These are phyloP conservation scores for Cheilosia vulpina DNA, from an alignment of 2,888 invertebrate genomes.

Conservation along the genomic window DNA sequence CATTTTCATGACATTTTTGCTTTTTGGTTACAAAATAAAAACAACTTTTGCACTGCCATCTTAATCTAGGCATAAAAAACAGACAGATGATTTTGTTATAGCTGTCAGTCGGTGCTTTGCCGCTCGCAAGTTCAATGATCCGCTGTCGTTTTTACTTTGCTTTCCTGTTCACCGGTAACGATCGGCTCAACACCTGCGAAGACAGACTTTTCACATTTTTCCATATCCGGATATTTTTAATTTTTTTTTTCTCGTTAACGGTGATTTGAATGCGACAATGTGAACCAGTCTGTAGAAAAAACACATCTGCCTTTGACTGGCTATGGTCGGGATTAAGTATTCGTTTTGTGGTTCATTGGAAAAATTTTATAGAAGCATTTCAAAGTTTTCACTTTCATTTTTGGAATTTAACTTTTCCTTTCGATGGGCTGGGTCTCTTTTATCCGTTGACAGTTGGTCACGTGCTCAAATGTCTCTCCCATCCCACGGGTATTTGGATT, in stretches of 20 bases:
- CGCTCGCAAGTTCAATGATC: constrained; percentile 40
- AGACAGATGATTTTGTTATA: constrained; percentile 1
- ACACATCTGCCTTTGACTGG: constrained; percentile 42
- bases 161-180: constrained; percentile 27
- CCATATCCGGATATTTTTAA: constrained; percentile 56
- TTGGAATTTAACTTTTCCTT: constrained; percentile 43
- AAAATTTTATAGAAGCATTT: constrained; percentile 9
- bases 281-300: constrained; percentile 19
- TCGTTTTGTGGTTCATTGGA: constrained; percentile 53
- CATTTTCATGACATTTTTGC: no score
- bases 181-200: constrained; percentile 50
- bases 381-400: constrained; percentile 65
- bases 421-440: background rate
- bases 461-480: constrained; percentile 24
- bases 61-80: background rate
- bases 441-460: constrained; percentile 20
- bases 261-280: constrained; percentile 41
- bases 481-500: constrained; percentile 22
- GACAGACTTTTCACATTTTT: constrained; percentile 53
- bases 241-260: background rate
- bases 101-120: background rate
- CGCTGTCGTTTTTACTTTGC: constrained; percentile 1
- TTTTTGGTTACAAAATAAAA: background rate
- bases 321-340: constrained; percentile 33
- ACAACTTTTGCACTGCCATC: background rate